Evolutionary conservation across 2,888 invertebrate species (phyloP).

Genomic region (Megalurothrips usitatus): DNA sequence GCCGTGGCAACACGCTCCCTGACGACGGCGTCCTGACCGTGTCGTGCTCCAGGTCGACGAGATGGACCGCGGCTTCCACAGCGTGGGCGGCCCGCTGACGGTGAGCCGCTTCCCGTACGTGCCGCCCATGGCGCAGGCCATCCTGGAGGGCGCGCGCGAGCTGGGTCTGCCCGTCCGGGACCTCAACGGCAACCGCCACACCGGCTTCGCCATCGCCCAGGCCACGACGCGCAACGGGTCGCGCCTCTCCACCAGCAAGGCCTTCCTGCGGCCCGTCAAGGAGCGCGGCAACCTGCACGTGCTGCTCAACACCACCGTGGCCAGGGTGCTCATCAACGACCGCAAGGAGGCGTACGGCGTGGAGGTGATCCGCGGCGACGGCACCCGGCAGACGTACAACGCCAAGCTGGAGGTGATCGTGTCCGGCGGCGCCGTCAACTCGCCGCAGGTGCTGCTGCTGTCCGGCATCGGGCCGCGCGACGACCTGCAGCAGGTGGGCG

Average conservation of each 20-base stretch:
- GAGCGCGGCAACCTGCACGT: slow-evolving; percentile 74
- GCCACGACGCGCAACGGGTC: slow-evolving; percentile 83
- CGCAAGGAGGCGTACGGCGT: slow-evolving; percentile 66
- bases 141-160: slow-evolving; percentile 57
- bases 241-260: slow-evolving; percentile 72
- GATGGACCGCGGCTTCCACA: slow-evolving; percentile 73
- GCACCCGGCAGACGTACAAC: slow-evolving; percentile 45
- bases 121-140: slow-evolving; percentile 72
- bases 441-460: slow-evolving; percentile 85
- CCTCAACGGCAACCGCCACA: slow-evolving; percentile 72
- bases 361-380: slow-evolving; percentile 38
- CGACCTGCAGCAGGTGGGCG: slow-evolving; percentile 58
- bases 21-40: neutral
- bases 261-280: slow-evolving; percentile 75
- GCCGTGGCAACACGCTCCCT: too few relatives aligned
- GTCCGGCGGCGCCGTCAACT: slow-evolving; percentile 72
- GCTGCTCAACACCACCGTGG: slow-evolving; percentile 75
- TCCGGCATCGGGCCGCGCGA: slow-evolving; percentile 81
- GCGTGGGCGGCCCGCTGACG: slow-evolving; percentile 69
- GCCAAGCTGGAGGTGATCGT: slow-evolving; percentile 67
- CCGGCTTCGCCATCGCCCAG: slow-evolving; percentile 84
- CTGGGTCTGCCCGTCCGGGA: slow-evolving; percentile 54
- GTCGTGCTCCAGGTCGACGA: slow-evolving; percentile 52
- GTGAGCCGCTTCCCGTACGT: slow-evolving; percentile 81
- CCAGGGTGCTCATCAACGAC: slow-evolving; percentile 66